These are phyloP conservation scores for Leistus spinibarbis DNA, from an alignment of 2,888 invertebrate species.

Conservation along the genomic window DNA sequence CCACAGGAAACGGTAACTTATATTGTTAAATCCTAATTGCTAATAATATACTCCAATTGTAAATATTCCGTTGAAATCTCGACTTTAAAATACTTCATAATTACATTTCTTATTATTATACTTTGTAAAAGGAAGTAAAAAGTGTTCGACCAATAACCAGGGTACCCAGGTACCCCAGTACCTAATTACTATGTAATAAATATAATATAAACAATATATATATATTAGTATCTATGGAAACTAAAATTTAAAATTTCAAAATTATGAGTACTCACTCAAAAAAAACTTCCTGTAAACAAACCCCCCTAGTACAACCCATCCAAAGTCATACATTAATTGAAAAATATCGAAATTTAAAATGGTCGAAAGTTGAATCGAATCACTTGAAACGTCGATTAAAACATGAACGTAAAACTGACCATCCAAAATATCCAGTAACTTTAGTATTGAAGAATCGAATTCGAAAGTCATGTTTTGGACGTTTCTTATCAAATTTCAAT, in stretches of 20 bases:
- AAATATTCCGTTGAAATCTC: too few relatives aligned
- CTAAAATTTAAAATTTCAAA: not conserved
- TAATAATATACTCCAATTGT: too few relatives aligned
- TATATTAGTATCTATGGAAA: not conserved
- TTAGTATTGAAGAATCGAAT: conserved; percentile 44
- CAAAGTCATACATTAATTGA: not conserved
- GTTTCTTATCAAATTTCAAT: conserved; percentile 49
- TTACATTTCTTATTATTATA: too few relatives aligned
- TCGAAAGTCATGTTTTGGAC: conserved; percentile 48
- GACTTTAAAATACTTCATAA: too few relatives aligned
- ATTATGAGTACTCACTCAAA: not conserved
- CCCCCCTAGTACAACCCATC: not conserved
- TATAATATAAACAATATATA: not conserved
- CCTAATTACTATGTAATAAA: not conserved
- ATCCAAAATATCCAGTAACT: conserved; percentile 39
- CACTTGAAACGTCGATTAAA: not conserved
- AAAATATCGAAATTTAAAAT: conserved; percentile 5
- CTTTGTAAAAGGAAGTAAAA: too few relatives aligned
- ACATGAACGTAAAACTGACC: not conserved
- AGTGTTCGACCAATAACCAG: too few relatives aligned
- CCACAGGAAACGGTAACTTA: too few relatives aligned
- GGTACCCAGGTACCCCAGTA: too few relatives aligned
- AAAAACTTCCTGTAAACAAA: not conserved
- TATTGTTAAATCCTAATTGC: too few relatives aligned
- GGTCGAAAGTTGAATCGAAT: conserved; percentile 7